Base-by-base conservation (phyloP, 2,797 vertebrate species). In the Enteromius viviparus region DNA sequence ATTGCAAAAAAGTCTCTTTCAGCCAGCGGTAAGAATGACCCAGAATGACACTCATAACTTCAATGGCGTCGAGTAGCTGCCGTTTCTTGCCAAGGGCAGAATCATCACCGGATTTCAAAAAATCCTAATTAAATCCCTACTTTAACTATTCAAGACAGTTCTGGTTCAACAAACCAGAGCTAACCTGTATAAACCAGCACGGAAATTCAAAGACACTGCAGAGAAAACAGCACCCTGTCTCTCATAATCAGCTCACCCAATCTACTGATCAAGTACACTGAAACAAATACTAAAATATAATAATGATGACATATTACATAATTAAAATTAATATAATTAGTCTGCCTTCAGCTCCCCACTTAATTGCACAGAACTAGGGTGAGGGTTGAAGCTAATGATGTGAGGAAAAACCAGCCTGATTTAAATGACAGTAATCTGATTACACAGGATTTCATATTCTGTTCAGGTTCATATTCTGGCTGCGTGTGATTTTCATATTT, bases 281-380 rank as follows among this genome's bases (percentile, higher is more conserved):
- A 74, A 81, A 81, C 70, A 65, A 71, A 74, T 81, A 64, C 65
- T 65, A 65, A 26, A 81, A 51, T 65, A 74, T 37, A 81, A 64
- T 65, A 74, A 81, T 51, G 29, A 81, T 64, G 69, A 74, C 80
- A 81, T 74, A 81, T 74, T 21, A 65, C 80, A 65, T 74, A 65
- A 81, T 81, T 81, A 26, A 74, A 81, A 53, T 81, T 74, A 81
- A 81, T 81, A 81, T 74, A 74, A 81, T 81, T 74, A 81, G 70
- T 81, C 70, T 81, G 58, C 69, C 45, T 74, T 81, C 80, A 81
- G 80, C 80, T 74, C 42, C 80, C 32, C 40, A 40, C 29, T 40
- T 81, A 81, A 81, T 74, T 74, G 80, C 58, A 65, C 29, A 74
- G 80, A 81, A 51, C 80, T 65, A n/a, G 29, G 40, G 75, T 77